These are phyloP conservation scores for Hofmannophila pseudospretella DNA, from an alignment of 2,888 invertebrate genomes.

Conservation along the genomic window DNA sequence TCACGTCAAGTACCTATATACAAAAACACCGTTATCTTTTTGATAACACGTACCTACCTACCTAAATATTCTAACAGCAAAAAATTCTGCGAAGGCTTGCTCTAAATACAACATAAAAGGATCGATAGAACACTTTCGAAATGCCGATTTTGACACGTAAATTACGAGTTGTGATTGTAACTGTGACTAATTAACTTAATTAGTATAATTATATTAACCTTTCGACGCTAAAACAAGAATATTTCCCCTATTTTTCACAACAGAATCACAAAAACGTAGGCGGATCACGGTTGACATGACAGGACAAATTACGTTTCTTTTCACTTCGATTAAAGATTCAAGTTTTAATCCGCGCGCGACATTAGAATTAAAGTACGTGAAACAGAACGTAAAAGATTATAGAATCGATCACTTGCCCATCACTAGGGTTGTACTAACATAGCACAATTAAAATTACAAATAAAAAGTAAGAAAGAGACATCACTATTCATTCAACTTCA, in stretches of 20 bases:
- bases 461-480: too few relatives aligned
- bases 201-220: constrained; percentile 5
- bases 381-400: constrained; percentile 2
- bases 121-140: constrained; percentile 20
- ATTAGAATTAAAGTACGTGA: neutral
- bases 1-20: too few relatives aligned
- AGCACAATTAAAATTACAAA: neutral
- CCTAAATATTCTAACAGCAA: neutral
- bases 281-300: constrained; percentile 5
- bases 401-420: constrained; percentile 3
- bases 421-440: neutral
- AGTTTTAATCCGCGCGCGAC: too few relatives aligned
- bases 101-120: constrained; percentile 17
- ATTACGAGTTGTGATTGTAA: neutral
- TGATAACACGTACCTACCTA: neutral
- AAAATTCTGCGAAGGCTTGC: constrained; percentile 6
- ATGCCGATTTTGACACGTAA: neutral
- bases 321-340: neutral
- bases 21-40: neutral
- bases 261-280: constrained; percentile 5
- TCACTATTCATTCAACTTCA: too few relatives aligned
- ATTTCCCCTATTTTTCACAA: neutral
- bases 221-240: neutral
- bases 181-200: constrained; percentile 2
- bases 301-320: constrained; percentile 1